Evolutionary conservation across 2,888 invertebrate species (phyloP), one percentile per base, ranked within the genome.

Genomic region (Apamea anceps): DNA sequence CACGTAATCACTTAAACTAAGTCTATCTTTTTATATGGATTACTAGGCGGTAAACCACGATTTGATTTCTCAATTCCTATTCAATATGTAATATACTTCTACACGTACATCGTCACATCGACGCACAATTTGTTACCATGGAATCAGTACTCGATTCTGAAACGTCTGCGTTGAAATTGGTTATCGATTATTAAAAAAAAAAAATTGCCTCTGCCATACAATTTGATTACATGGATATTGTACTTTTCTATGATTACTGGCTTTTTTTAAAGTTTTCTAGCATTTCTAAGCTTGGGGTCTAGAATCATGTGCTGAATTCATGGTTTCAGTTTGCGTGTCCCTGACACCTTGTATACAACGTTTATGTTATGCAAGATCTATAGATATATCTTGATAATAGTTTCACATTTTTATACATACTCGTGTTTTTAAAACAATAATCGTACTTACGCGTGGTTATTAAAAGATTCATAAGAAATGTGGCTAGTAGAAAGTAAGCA

Each of bases 31-130:
- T 75, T 12, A 65, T 68, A 37, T 37, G 51, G 76, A 32, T 84
- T 66, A 85, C 80, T 82, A 74, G 32, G n/a, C 62, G 51, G 8
- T 80, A 75, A 79, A 68, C 75, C 77, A 63, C 21, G 79, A 84
- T 77, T 82, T 85, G 79, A 81, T 82, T 85, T 79, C 80, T 75
- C 79, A 73, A 75, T 82, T 73, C 51, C 42, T 73, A 51, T 18
- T 51, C 60, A 42, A 51, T 51, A 32, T 28, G 18, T 66, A 18
- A 48, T 60, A 6, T 62, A 60, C 37, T 28, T n/a, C 62, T 0
- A 54, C 51, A 51, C 51, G 51, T 51, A 21, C 18, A 21, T 54
- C 8, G 3, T 21, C 54, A 54, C 54, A 8, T 54, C 8, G 54
- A 54, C 21, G 54, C 54, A 54, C 8, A 54, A 54, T 6, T 8